Percentiles rank a stretch among this genome's conserved stretches.
phyloP scores from a whole-genome alignment of 2,113 vertebrate species.

The Lophochroa leadbeateri region DNA sequence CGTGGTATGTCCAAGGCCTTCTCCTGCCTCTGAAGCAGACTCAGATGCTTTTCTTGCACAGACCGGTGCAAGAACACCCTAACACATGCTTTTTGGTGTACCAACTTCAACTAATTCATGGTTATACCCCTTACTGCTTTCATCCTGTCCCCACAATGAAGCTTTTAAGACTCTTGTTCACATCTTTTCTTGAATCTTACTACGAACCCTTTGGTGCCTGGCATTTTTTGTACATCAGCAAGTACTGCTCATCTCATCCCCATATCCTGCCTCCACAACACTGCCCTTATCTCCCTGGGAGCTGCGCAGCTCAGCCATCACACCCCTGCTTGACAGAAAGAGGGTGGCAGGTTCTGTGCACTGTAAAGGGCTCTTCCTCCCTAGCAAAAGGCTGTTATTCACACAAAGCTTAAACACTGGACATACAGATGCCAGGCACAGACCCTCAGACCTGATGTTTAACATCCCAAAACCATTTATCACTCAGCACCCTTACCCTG shows the following conservation, averaged over 20 bases:
- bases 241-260: neutral
- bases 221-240: accelerated
- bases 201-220: accelerated
- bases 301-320: neutral
- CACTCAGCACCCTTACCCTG: conserved; percentile 45
- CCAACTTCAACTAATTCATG: neutral
- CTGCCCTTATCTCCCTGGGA: neutral
- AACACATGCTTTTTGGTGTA: accelerated
- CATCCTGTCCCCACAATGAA: neutral
- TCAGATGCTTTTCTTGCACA: neutral
- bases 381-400: neutral
- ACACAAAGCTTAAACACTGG: neutral
- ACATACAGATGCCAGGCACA: neutral
- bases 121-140: neutral
- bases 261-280: neutral
- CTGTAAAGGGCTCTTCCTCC: neutral
- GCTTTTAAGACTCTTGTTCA: neutral
- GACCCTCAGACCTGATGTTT: neutral
- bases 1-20: neutral
- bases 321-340: neutral
- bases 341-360: neutral
- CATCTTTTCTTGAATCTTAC: neutral
- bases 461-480: conserved; percentile 58
- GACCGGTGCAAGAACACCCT: neutral
- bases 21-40: neutral